A percentile compares a stretch with the other conserved stretches of the same genome.
These are phyloP conservation scores for Acanthosoma haemorrhoidale DNA, from an alignment of 2,888 invertebrate species.

Conservation along the genomic window DNA sequence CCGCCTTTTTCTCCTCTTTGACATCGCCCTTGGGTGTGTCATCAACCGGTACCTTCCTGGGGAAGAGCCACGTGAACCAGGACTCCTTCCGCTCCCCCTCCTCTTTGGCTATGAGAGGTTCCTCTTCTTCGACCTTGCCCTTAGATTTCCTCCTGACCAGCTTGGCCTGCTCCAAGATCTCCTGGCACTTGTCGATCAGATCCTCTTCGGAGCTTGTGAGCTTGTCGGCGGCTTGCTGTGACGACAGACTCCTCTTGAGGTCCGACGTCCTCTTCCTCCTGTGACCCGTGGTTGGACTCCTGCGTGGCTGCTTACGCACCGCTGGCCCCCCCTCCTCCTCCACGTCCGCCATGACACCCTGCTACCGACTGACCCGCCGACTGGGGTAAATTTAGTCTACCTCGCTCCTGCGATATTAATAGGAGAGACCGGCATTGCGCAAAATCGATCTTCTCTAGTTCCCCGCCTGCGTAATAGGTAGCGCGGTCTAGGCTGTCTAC, in stretches of 20 bases:
- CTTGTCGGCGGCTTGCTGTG: slow-evolving; percentile 42
- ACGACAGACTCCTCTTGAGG: slow-evolving; percentile 47
- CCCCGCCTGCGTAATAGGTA: slow-evolving; percentile 3
- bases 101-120: background rate
- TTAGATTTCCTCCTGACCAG: slow-evolving; percentile 44
- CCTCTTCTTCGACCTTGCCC: slow-evolving; percentile 41
- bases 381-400: slow-evolving; percentile 31
- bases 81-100: background rate
- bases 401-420: slow-evolving; percentile 8
- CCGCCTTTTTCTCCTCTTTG: slow-evolving; percentile 36
- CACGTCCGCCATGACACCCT: slow-evolving; percentile 24
- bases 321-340: slow-evolving; percentile 39
- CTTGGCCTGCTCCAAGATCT: slow-evolving; percentile 15
- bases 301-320: slow-evolving; percentile 52
- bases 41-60: background rate
- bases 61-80: slow-evolving; percentile 3
- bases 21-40: slow-evolving; percentile 40
- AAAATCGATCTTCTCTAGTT: slow-evolving; percentile 33
- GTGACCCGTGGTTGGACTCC: slow-evolving; percentile 43
- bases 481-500: no score
- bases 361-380: slow-evolving; percentile 26
- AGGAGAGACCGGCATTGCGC: slow-evolving; percentile 31
- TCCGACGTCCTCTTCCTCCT: slow-evolving; percentile 35
- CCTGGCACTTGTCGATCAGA: background rate
- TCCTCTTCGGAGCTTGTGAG: slow-evolving; percentile 40